Evolutionary conservation across 2,888 invertebrate species (phyloP).

Genomic region (Athrips mouffetella): DNA sequence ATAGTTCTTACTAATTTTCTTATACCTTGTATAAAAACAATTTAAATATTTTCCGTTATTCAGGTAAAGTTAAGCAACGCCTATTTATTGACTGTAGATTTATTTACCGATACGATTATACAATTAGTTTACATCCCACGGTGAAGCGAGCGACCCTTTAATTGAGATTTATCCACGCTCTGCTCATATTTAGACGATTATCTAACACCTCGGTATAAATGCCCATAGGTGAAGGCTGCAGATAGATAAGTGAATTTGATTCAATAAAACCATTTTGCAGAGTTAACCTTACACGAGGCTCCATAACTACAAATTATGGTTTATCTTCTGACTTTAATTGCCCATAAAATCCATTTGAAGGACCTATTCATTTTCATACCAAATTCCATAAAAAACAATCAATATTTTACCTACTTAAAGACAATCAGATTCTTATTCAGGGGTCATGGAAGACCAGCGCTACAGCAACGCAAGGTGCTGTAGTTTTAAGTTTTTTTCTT

Average conservation of each 20-base stretch:
- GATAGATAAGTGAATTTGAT: neutral
- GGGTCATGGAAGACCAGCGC: too few species aligned
- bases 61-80: neutral
- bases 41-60: neutral
- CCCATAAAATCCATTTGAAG: too few species aligned
- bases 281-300: neutral
- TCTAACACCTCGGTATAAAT: constrained; percentile 15
- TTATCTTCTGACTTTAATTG: neutral
- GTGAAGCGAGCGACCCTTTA: constrained; percentile 25
- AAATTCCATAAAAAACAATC: too few species aligned
- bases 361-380: too few species aligned
- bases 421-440: too few species aligned
- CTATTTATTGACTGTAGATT: constrained; percentile 12
- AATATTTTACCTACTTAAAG: too few species aligned
- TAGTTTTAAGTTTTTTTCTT: too few species aligned
- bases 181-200: constrained; percentile 26
- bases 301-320: neutral
- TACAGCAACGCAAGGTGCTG: too few species aligned
- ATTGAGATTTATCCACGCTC: constrained; percentile 40
- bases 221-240: constrained; percentile 8
- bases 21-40: neutral
- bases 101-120: constrained; percentile 25
- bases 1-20: too few species aligned
- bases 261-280: neutral
- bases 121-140: constrained; percentile 27